Percentiles rank a stretch among this genome's conserved stretches.
Conservation (phyloP, 1,140 invertebrate genomes). For the Meloidogyne hapla region DNA sequence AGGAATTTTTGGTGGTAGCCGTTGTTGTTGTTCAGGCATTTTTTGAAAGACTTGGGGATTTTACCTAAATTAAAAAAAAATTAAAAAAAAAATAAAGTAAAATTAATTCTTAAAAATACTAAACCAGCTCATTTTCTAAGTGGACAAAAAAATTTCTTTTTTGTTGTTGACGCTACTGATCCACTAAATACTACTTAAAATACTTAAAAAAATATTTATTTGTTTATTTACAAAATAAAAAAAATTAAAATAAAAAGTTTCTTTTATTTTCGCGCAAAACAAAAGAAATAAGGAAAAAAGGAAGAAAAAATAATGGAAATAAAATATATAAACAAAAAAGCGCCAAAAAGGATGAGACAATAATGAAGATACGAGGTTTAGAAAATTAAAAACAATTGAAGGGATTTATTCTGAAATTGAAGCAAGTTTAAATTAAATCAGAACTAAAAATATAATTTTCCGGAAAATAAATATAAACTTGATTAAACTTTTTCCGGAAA, state of each 20-base stretch:
- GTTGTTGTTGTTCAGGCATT: background rate
- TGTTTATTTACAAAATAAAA: background rate
- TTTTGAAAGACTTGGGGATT: background rate
- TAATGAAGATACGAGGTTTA: background rate
- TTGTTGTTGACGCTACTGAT: background rate
- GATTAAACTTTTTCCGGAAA: too few relatives aligned
- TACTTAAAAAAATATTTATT: background rate
- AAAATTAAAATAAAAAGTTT: background rate
- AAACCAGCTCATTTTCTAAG: background rate
- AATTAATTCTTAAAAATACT: too few relatives aligned
- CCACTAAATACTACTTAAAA: background rate
- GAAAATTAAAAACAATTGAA: background rate
- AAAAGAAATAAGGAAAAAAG: background rate
- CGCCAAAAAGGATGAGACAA: background rate
- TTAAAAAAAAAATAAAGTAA: too few relatives aligned
- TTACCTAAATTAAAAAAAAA: too few relatives aligned
- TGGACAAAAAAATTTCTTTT: background rate
- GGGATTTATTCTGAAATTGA: too few relatives aligned
- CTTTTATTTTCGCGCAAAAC: background rate
- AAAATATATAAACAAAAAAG: too few relatives aligned
- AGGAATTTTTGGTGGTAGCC: slow-evolving; percentile 6
- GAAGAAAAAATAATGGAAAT: background rate
- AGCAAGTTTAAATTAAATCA: too few relatives aligned
- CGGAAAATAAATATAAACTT: too few relatives aligned
- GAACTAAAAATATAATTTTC: too few relatives aligned